Evolutionary conservation across 2,888 invertebrate species (phyloP), one percentile per base, ranked within the genome.

Genomic region (Folsomia candida): DNA sequence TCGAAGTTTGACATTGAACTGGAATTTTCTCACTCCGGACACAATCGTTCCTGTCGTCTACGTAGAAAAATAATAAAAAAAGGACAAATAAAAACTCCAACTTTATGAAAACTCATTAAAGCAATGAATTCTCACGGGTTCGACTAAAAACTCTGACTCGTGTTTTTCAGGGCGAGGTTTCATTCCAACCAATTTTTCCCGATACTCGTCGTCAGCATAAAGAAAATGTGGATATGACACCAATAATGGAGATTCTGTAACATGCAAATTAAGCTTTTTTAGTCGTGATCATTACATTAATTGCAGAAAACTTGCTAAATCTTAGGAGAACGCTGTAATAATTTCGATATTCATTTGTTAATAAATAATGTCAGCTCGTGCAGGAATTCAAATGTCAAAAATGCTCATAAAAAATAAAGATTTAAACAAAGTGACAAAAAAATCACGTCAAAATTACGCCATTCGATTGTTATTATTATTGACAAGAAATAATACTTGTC

Each of bases 181-280:
- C n/a, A 75, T 60, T 9, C 75, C 75, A 27, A 67, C 68, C 4
- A 70, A 58, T 65, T 68, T 62, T 27, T 51, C 58, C 11, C 51
- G 29, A 58, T 75, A 75, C n/a, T 69, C 71, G 18, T 27, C 51
- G 58, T 72, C 71, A 0, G 75, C 75, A 58, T 75, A 59, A 37
- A 75, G 61, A 58, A 75, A 75, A 57, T 75, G 75, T n/a, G 75
- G 75, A 58, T 59, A 75, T 2, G 75, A 75, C 22, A 75, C 22
- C 14, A 75, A 63, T 18, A 75, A 61, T 11, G 75, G 75, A 51
- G 75, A 75, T 51, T 75, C 75, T 75, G 63, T 24, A 37, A 37
- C 37, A 37, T 37, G n/a, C n/a, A n/a, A n/a, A n/a, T n/a, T n/a
- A n/a, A n/a, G n/a, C n/a, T n/a, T n/a, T n/a, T n/a, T n/a, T n/a